Base-by-base conservation (phyloP, 2,113 vertebrate genomes). In the Sinocyclocheilus anophthalmus region DNA sequence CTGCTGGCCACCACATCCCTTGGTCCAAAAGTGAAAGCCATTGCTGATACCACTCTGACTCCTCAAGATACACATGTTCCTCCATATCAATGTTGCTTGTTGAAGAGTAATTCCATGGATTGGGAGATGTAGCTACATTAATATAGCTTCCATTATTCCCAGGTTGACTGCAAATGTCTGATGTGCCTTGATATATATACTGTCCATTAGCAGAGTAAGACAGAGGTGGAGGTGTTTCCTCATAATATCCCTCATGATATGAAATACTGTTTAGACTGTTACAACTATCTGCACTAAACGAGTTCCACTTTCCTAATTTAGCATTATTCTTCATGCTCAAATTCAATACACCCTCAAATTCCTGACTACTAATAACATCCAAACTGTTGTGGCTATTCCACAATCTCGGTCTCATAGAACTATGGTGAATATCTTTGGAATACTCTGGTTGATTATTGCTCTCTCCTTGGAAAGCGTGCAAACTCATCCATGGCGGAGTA, bases 1-100 rank as follows among this genome's bases (percentile, higher is more conserved):
- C 97, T 80, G 97, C 96, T 53, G 96, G 96, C 96, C 97, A 98
- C 98, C 98, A 99, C 73, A 98, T 86, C 2, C 97, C 98, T 92
- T 96, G 96, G 89, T 97, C 96, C 89, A 99, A 93, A 91, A 96
- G 94, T 75, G 92, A 90, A 80, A 98, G 95, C 98, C 97, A 99
- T 84, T 97, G 96, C 83, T 97, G 96, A 90, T 97, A 97, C 90
- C 97, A 97, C 92, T 93, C 96, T 83, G 91, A 92, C 67, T 96
- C 95, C 86, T 94, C 94, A 5, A 96, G 94, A 88, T 96, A 96
- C 53, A 91, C 45, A 48, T 93, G 90, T n/a, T 93, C 94, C 85
- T 96, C 94, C 2, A 89, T 84, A 87, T 93, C 95, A 89, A 55
- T 90, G 88, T 94, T 93, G 87, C 87, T 92, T 91, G 85, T 87